A percentile compares a stretch with the other conserved stretches of the same genome.
Conservation (phyloP, 2,797 vertebrate species). For the Chrosomus eos region DNA sequence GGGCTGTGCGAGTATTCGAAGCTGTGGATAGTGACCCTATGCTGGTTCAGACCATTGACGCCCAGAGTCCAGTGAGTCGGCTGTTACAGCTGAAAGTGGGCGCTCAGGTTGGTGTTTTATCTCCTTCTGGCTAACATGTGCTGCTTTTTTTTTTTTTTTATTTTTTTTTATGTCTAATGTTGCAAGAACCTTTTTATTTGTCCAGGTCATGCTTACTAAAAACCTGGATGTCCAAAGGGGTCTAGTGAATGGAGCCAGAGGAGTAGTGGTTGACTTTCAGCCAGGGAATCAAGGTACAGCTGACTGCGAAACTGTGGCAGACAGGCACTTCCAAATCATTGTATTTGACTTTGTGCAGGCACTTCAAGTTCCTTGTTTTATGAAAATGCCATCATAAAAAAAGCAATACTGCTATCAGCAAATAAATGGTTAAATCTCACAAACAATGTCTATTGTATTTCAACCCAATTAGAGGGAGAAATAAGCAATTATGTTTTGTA, state of each 20-base stretch:
- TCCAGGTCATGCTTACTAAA: conserved; percentile 95
- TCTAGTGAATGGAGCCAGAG: conserved; percentile 94
- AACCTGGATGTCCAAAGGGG: conserved; percentile 90
- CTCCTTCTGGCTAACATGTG: not conserved
- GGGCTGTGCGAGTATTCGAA: conserved; percentile 80
- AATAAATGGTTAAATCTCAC: not conserved
- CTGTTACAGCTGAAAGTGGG: conserved; percentile 90
- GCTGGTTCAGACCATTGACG: conserved; percentile 82
- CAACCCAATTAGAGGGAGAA: not conserved
- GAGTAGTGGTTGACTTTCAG: conserved; percentile 89
- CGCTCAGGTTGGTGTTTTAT: conserved; percentile 82
- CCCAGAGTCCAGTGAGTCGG: conserved; percentile 87
- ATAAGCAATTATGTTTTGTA: not conserved
- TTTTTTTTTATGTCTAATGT: not conserved
- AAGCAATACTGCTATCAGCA: not conserved
- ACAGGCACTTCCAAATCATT: not conserved
- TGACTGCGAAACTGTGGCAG: not conserved
- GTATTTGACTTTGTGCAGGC: not conserved
- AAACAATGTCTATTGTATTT: not conserved
- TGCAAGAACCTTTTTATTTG: not conserved
- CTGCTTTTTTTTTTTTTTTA: too few relatives aligned
- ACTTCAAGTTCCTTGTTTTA: too few relatives aligned
- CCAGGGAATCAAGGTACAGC: conserved; percentile 82
- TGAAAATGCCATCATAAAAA: not conserved
- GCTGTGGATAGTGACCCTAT: conserved; percentile 90